These are phyloP conservation scores for Merodon equestris DNA, from an alignment of 2,888 invertebrate species.

Conservation along the genomic window DNA sequence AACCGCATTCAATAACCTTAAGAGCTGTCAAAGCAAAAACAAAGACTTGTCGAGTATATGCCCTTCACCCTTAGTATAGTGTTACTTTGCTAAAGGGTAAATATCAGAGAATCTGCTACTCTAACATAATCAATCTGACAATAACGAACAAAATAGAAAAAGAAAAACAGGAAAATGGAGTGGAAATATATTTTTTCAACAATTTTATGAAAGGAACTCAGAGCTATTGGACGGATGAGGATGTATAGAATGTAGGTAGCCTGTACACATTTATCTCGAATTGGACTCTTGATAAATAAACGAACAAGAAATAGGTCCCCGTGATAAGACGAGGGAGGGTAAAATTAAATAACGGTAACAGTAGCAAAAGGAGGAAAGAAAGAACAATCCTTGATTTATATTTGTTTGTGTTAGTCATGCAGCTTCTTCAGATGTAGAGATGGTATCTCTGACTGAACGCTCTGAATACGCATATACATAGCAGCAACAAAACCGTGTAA, in stretches of 20 bases:
- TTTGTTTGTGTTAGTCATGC: conserved; percentile 60
- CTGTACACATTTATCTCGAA: conserved; percentile 63
- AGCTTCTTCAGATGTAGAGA: conserved; percentile 21
- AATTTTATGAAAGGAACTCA: conserved; percentile 42
- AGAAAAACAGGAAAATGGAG: conserved; percentile 22
- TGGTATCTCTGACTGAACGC: conserved; percentile 48
- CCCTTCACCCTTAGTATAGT: conserved; percentile 4
- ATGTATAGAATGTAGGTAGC: conserved; percentile 19
- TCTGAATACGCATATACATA: conserved; percentile 31
- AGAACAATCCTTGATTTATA: conserved; percentile 61
- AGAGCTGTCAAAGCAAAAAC: conserved; percentile 12
- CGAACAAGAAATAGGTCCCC: conserved; percentile 28
- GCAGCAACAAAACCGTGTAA: conserved; percentile 15
- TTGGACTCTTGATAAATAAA: conserved; percentile 65
- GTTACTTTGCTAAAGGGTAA: conserved; percentile 46
- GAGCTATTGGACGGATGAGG: conserved; percentile 5
- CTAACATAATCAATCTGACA: conserved; percentile 52
- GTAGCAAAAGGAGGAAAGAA: too few relatives aligned
- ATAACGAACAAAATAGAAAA: conserved; percentile 14
- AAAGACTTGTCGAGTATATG: conserved; percentile 14
- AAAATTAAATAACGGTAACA: conserved; percentile 11
- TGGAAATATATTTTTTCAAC: conserved; percentile 45
- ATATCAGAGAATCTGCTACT: conserved; percentile 13
- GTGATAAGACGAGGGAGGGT: not conserved
- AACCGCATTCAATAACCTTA: too few relatives aligned